Base-by-base conservation (phyloP, 2,888 invertebrate species). In the Tetranychus truncatus region DNA sequence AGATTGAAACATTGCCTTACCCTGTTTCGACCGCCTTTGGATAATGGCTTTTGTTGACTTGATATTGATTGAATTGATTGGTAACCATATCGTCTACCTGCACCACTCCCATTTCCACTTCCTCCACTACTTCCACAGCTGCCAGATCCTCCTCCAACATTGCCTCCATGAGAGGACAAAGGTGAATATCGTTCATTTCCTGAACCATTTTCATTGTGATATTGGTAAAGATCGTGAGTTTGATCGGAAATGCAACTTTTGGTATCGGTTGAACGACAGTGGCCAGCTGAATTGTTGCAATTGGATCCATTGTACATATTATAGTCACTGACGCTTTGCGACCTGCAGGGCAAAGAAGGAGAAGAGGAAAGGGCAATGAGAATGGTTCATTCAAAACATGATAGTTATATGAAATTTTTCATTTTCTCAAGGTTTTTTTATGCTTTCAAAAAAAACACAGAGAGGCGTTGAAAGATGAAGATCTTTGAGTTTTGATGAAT, bases 21-120 rank as follows among this genome's bases (percentile, higher is more conserved):
- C 74, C 79, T 76, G 74, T 78, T 78, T 74, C 77, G 78, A 34
- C 79, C 79, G 24, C 79, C 79, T 78, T 79, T 79, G 45, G 79
- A 78, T 67, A 79, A 66, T 71, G 78, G 74, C 11, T 78, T 74
- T 24, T 71, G 76, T 7, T 73, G 65, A 45, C 72, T 69, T 11
- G 69, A 20, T 18, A 69, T 20, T 69, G 20, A 24, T 69, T 69
- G 69, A 69, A 69, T 69, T 24, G 69, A 69, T 21, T 69, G 69
- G 34, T 24, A 69, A 20, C 69, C 69, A 69, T 69, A 69, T 11
- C 69, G 69, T 69, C 69, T n/a, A 72, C 45, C 34, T n/a, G 72
- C 21, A 1, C 34, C 34, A 21, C 21, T 20, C 21, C 69, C 69
- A 11, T 69, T 69, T 69, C 69, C 69, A 55, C 55, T 55, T 24